Conservation (phyloP, 2,113 vertebrate genomes). For the Tachysurus vachellii region DNA sequence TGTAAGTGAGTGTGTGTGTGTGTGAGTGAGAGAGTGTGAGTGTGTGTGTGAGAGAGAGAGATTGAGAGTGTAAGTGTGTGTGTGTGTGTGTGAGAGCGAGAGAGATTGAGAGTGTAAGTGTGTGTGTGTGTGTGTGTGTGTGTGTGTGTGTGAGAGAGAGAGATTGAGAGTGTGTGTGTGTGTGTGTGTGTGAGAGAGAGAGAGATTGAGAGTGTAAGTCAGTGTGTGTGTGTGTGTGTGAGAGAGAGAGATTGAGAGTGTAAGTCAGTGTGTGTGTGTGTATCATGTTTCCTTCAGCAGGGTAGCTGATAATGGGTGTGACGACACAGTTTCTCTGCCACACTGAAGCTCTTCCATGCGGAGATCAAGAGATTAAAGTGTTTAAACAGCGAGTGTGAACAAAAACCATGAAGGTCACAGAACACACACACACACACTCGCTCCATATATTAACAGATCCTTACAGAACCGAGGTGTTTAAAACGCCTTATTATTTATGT, state of each 20-base stretch:
- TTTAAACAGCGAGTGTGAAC: background rate
- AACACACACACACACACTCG: no score
- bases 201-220: no score
- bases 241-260: no score
- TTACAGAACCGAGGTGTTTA: background rate
- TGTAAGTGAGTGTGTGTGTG: background rate
- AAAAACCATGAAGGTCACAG: no score
- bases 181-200: background rate
- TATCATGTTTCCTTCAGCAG: background rate
- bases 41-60: background rate
- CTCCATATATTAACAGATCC: no score
- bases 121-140: no score
- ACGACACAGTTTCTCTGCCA: background rate
- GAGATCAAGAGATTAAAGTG: background rate
- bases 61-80: no score
- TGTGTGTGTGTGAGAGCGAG: no score
- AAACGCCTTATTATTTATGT: background rate
- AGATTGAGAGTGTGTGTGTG: background rate
- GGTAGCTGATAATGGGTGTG: background rate
- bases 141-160: background rate
- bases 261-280: background rate
- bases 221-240: no score
- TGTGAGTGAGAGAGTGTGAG: background rate
- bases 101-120: no score
- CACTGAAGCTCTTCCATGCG: background rate